phyloP scores from a whole-genome alignment of 2,113 vertebrate genomes.

The Pygoscelis antarcticus region DNA sequence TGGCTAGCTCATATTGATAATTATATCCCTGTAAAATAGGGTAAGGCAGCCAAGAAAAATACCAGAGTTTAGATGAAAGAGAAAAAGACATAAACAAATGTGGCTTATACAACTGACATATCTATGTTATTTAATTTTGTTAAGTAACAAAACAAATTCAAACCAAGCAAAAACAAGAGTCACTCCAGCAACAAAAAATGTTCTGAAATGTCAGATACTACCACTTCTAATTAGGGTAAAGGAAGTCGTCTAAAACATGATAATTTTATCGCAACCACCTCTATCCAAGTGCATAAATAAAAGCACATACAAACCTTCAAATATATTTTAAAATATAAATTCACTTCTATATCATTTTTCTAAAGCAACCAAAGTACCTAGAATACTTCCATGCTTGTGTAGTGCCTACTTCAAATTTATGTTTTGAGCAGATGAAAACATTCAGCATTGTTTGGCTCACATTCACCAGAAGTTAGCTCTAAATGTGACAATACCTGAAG shows the following conservation, averaged over 20 bases:
- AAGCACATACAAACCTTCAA: neutral
- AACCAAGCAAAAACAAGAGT: neutral
- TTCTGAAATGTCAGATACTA: neutral
- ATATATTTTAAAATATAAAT: neutral
- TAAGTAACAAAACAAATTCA: neutral
- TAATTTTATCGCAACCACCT: neutral
- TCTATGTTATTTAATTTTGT: neutral
- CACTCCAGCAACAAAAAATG: neutral
- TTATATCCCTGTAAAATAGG: neutral
- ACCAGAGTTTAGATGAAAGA: neutral
- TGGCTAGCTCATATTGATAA: neutral
- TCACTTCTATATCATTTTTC: neutral
- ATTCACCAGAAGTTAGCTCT: neutral
- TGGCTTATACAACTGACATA: neutral
- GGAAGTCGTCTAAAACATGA: accelerated
- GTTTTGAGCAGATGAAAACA: neutral
- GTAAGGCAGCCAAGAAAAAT: neutral
- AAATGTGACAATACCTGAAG: neutral
- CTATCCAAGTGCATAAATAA: neutral
- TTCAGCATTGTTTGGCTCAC: neutral
- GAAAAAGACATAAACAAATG: neutral
- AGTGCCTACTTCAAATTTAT: neutral
- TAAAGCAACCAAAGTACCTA: neutral
- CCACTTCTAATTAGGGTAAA: neutral
- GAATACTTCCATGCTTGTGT: neutral